phyloP scores from a whole-genome alignment of 2,797 vertebrate species.

The Perdix hodgsoniae region DNA sequence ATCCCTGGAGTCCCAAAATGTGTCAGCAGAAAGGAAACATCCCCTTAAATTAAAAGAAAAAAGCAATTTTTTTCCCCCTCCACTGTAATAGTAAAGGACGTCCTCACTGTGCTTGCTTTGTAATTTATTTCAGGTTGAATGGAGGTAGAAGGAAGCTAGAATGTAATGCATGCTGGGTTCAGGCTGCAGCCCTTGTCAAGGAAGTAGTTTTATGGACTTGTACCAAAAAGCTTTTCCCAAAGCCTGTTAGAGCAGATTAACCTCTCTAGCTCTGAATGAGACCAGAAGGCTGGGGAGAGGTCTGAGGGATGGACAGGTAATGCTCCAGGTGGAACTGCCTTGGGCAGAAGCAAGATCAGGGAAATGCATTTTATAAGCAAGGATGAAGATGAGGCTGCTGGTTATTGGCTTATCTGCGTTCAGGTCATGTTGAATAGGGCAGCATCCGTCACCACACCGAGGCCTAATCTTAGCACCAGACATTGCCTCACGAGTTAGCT shows the following conservation, averaged over 20 bases:
- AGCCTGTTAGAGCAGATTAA: background rate
- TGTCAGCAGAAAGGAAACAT: background rate
- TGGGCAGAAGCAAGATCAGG: background rate
- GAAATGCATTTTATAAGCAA: background rate
- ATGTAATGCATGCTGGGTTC: background rate
- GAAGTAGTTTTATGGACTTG: background rate
- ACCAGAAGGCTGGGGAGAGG: background rate
- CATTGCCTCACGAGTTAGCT: background rate
- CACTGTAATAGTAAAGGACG: background rate
- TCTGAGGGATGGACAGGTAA: background rate
- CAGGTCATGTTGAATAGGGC: background rate
- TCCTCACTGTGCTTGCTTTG: background rate
- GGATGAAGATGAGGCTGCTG: background rate
- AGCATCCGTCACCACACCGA: background rate
- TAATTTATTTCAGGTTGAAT: background rate
- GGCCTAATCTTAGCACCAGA: background rate
- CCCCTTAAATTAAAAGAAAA: background rate
- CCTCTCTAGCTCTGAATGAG: background rate
- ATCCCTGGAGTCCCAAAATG: background rate
- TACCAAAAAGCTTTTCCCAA: background rate
- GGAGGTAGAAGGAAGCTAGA: background rate
- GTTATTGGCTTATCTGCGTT: background rate
- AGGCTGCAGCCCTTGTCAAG: background rate
- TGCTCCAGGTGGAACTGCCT: background rate
- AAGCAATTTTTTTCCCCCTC: background rate